A percentile compares a stretch with the other conserved stretches of the same genome.
phyloP scores from a whole-genome alignment of 2,797 vertebrate genomes.

The Tarsius wallacei region DNA sequence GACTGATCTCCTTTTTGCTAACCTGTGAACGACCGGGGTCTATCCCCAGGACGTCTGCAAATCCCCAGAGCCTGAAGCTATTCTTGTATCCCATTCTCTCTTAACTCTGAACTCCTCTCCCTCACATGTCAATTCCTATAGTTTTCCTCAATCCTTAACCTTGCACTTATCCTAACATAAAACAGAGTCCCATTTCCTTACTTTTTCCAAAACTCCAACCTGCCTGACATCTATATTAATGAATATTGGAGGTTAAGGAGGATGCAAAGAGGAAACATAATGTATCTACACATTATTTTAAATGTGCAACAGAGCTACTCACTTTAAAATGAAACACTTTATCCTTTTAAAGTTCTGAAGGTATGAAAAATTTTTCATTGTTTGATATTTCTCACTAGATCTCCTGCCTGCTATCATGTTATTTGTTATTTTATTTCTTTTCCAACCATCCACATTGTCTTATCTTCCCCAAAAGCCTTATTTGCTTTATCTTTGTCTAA shows the following conservation, averaged over 20 bases:
- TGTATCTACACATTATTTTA: background rate
- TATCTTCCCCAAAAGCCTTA: background rate
- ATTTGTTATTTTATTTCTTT: background rate
- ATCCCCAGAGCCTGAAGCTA: background rate
- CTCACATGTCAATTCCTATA: background rate
- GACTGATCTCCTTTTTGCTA: background rate
- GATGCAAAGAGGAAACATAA: background rate
- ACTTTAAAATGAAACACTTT: background rate
- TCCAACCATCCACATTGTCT: background rate
- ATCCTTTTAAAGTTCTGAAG: background rate
- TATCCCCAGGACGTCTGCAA: background rate
- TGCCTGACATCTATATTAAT: background rate
- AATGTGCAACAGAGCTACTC: background rate
- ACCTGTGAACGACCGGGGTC: background rate
- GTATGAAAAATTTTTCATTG: background rate
- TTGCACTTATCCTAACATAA: background rate
- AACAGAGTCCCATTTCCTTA: background rate
- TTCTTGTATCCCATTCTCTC: background rate
- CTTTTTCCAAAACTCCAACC: background rate
- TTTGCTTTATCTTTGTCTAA: background rate
- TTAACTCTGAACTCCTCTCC: background rate
- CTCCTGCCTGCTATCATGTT: background rate
- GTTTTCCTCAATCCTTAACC: background rate
- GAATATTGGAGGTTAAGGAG: background rate
- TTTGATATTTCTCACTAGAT: background rate